phyloP scores from a whole-genome alignment of 2,888 invertebrate genomes.

The Parnassius glacialis region DNA sequence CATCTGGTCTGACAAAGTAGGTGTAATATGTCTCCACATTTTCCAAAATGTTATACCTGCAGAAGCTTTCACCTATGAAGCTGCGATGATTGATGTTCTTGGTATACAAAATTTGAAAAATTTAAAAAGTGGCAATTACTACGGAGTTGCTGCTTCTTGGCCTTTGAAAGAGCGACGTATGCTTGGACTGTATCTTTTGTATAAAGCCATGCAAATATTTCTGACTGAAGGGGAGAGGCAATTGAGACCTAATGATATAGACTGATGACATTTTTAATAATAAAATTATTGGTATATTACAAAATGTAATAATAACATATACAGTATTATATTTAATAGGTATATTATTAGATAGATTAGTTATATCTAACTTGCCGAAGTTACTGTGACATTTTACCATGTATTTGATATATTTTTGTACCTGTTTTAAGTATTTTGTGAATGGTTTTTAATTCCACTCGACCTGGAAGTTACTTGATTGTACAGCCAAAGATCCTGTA shows the following conservation, averaged over 20 bases:
- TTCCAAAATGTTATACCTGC: slow-evolving; percentile 95
- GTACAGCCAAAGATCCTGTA: slow-evolving; percentile 18
- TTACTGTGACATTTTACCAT: slow-evolving; percentile 6
- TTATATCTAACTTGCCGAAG: slow-evolving; percentile 15
- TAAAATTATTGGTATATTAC: slow-evolving; percentile 13
- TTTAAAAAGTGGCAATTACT: slow-evolving; percentile 89
- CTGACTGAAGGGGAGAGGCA: slow-evolving; percentile 94
- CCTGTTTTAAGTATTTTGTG: slow-evolving; percentile 7
- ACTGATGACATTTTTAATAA: slow-evolving; percentile 43
- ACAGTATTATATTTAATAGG: slow-evolving; percentile 14
- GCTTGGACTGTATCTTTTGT: slow-evolving; percentile 89
- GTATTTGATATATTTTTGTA: slow-evolving; percentile 16
- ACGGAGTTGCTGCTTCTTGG: slow-evolving; percentile 89
- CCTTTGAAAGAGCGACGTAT: slow-evolving; percentile 84
- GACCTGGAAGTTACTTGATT: slow-evolving; percentile 2
- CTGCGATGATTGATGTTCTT: slow-evolving; percentile 95
- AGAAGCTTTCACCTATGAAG: slow-evolving; percentile 96
- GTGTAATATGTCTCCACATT: slow-evolving; percentile 94
- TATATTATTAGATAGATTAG: slow-evolving; percentile 1
- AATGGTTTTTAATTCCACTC: neutral
- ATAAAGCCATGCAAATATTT: slow-evolving; percentile 91
- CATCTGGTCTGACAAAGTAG: slow-evolving; percentile 91
- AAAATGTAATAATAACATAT: slow-evolving; percentile 14
- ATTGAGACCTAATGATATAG: slow-evolving; percentile 87
- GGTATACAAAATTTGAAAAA: slow-evolving; percentile 89